Conservation (phyloP, 2,797 vertebrate species). For the Sebastes diploproa region DNA sequence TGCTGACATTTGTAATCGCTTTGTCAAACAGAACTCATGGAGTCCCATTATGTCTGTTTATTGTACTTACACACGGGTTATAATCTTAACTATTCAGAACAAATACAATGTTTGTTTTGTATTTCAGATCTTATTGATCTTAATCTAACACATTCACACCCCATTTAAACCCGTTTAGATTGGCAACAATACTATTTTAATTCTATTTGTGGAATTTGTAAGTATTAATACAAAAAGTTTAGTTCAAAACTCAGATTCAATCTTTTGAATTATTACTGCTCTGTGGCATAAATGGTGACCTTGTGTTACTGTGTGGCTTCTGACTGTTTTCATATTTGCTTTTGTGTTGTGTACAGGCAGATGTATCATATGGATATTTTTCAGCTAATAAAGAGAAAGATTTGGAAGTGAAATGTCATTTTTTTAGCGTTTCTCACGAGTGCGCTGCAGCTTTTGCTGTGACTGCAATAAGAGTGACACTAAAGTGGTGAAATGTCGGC, state of each 20-base stretch:
- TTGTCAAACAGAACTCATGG: neutral
- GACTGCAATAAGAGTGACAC: constrained; percentile 5
- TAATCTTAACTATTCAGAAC: constrained; percentile 2
- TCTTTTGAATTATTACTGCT: neutral
- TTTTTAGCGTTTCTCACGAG: neutral
- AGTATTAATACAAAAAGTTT: neutral
- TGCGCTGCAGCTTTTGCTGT: neutral
- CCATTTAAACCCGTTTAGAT: neutral
- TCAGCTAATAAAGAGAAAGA: constrained; percentile 66
- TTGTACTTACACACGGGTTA: neutral
- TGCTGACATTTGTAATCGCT: neutral
- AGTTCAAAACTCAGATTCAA: neutral
- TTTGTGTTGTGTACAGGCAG: constrained; percentile 33
- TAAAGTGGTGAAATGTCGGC: constrained; percentile 25
- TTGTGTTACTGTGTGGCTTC: constrained; percentile 10
- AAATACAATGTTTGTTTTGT: constrained; percentile 19
- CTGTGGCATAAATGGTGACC: constrained; percentile 8
- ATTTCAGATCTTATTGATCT: neutral
- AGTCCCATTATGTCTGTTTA: neutral
- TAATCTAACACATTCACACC: neutral
- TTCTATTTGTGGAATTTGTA: constrained; percentile 3
- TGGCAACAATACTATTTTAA: neutral
- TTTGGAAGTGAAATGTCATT: constrained; percentile 24
- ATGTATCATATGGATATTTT: constrained; percentile 52
- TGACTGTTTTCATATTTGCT: constrained; percentile 24